These are phyloP conservation scores for Lasiurus borealis DNA, from an alignment of 2,113 vertebrate species.

Conservation along the genomic window DNA sequence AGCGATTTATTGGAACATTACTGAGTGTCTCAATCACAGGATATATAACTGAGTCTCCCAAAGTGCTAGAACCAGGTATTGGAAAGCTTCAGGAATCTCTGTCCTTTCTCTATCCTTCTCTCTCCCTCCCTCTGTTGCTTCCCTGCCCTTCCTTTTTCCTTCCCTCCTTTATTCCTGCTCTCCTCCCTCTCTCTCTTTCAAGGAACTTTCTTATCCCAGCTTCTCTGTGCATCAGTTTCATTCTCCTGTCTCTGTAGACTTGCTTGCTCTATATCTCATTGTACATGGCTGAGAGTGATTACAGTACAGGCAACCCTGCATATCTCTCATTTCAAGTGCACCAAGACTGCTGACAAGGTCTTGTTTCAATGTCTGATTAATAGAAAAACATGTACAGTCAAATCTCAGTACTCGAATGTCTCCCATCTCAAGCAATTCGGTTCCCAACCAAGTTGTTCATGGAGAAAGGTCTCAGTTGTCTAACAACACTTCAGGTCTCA, in stretches of 20 bases:
- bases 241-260: neutral
- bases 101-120: no score
- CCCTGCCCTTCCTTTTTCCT: neutral
- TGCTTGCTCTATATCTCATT: neutral
- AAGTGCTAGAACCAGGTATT: neutral
- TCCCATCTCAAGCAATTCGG: no score
- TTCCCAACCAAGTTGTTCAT: no score
- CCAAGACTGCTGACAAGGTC: neutral
- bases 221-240: neutral
- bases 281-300: neutral
- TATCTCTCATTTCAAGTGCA: neutral
- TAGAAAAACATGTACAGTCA: neutral
- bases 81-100: neutral
- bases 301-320: neutral
- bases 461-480: no score
- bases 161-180: rapidly evolving
- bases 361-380: neutral
- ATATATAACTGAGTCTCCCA: neutral
- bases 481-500: no score
- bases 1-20: neutral
- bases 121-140: neutral
- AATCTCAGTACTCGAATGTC: no score
- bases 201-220: neutral
- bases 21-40: neutral
- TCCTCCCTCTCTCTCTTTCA: neutral